Base-by-base conservation (phyloP, 2,113 vertebrate genomes). In the Lamprologus callipterus region DNA sequence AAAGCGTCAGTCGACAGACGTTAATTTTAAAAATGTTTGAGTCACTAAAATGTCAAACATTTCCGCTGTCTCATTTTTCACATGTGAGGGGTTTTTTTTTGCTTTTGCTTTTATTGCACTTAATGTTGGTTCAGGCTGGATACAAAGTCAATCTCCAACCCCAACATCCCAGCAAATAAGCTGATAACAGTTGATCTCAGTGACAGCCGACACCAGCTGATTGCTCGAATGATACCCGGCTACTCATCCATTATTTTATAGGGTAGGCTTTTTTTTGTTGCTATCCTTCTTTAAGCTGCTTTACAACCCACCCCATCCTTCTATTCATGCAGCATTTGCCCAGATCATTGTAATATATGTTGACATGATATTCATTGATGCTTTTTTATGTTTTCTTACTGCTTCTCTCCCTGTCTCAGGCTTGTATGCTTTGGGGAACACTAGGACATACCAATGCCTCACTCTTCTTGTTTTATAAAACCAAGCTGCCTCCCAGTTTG, bases 21-120 rank as follows among this genome's bases (percentile, higher is more conserved):
- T 73, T 73, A 47, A 73, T 47, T 73, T 49, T 33, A 31, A 33
- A 78, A 51, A n/a, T n/a, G 73, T 51, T n/a, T 78, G 26, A 51
- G 26, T n/a, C 73, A 33, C 73, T 78, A 31, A 78, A 78, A 33
- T 78, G 73, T 78, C 26, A 73, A 73, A 73, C 40, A 51, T 51
- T 33, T 49, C 16, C 3, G 0, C 23, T 2, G 2, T 28, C 42
- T 26, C 5, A 6, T 47, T 49, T 47, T 75, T 75, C 23, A 49
- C 9, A 47, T 75, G 16, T 19, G 23, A 75, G 40, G 3, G 0
- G 0, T 2, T n/a, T 35, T 47, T 16, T 65, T 40, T 68, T 31
- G 4, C 26, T 78, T 78, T 49, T 31, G 26, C 70, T 49, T 31
- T 78, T 49, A 31, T 49, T 78, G 16, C 23, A 42, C 23, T 49